Evolutionary conservation across 2,113 vertebrate genomes (phyloP).

Genomic region (Pseudorasbora parva): DNA sequence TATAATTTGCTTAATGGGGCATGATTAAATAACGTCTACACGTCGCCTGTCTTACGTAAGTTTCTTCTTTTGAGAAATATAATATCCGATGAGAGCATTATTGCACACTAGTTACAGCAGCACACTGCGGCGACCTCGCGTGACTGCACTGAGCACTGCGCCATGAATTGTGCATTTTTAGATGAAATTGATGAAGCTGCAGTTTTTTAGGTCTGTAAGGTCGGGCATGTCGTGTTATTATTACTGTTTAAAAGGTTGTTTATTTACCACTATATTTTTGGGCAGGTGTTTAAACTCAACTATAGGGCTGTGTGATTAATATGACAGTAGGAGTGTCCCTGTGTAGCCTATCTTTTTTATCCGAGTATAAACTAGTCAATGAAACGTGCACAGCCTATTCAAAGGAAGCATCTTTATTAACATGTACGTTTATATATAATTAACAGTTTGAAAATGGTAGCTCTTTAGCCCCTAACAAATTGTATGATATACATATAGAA

Average conservation of each 20-base stretch:
- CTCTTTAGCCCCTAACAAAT: neutral
- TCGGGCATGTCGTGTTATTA: neutral
- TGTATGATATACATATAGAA: no score
- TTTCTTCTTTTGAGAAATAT: neutral
- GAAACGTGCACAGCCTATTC: neutral
- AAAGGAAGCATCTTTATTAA: neutral
- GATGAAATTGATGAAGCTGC: constrained; percentile 21
- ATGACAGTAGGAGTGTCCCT: neutral
- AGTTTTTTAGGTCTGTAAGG: neutral
- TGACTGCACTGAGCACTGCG: constrained; percentile 53
- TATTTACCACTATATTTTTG: neutral
- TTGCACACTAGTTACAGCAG: neutral
- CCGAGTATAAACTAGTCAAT: no score
- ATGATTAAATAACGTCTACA: neutral
- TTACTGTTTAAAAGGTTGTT: neutral
- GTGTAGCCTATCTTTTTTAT: no score
- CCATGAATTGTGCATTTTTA: constrained; percentile 26
- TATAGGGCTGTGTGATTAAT: neutral
- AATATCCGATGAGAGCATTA: neutral
- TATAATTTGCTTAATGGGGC: neutral
- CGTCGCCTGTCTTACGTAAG: neutral
- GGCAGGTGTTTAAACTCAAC: neutral
- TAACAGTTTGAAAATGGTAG: neutral
- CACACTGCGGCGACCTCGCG: constrained; percentile 56
- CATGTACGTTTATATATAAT: neutral